Evolutionary conservation across 2,888 invertebrate genomes (phyloP).

Genomic region (Sarcophaga rosellei): DNA sequence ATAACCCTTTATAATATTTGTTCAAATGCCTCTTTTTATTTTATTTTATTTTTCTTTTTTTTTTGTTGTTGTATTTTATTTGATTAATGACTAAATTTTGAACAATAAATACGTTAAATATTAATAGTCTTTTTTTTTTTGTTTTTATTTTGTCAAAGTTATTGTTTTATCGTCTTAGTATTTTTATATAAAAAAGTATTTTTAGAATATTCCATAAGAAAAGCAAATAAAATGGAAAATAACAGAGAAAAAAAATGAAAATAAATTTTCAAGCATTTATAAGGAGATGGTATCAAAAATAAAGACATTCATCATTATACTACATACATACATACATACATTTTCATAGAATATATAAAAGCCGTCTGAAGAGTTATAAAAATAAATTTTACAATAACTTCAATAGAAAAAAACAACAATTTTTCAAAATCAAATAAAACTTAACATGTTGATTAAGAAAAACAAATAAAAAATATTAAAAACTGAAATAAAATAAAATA

Average conservation of each 20-base stretch:
- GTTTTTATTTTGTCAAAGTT: background rate
- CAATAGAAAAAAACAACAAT: background rate
- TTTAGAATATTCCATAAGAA: background rate
- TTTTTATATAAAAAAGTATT: slow-evolving; percentile 1
- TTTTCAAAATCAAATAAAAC: background rate
- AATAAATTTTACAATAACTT: background rate
- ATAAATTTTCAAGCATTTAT: slow-evolving; percentile 12
- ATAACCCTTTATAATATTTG: background rate
- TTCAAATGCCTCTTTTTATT: slow-evolving; percentile 3
- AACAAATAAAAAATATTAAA: too few species aligned
- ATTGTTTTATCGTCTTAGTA: background rate
- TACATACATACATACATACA: background rate
- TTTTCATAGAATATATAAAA: background rate
- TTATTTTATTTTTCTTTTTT: slow-evolving; percentile 22
- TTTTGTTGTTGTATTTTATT: slow-evolving; percentile 18
- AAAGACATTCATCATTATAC: background rate
- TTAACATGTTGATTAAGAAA: too few species aligned
- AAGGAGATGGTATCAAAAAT: background rate
- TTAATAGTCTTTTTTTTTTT: background rate
- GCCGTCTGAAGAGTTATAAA: too few species aligned
- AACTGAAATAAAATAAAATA: too few species aligned
- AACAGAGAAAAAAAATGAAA: background rate
- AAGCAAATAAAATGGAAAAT: background rate
- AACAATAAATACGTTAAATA: slow-evolving; percentile 35
- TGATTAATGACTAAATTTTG: slow-evolving; percentile 17